phyloP scores from a whole-genome alignment of 2,113 vertebrate species.

The Fulmarus glacialis region DNA sequence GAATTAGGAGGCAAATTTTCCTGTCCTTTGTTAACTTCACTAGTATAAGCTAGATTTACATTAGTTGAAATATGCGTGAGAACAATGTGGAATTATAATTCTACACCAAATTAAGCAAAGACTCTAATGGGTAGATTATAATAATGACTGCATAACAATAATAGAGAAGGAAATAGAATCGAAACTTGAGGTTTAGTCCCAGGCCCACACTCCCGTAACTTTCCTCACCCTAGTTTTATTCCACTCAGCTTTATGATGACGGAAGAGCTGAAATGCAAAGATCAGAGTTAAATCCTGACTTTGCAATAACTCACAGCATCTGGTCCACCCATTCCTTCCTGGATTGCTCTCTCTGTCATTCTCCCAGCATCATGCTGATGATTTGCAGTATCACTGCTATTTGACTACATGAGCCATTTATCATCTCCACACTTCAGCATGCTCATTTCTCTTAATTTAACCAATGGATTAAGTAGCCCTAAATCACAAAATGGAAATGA shows the following conservation, averaged over 20 bases:
- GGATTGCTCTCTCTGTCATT: background rate
- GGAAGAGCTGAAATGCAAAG: background rate
- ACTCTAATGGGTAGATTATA: background rate
- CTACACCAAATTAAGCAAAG: background rate
- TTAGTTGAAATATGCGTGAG: background rate
- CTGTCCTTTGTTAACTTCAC: background rate
- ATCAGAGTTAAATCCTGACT: background rate
- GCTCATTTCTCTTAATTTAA: background rate
- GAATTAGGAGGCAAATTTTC: background rate
- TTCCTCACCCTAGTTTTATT: background rate
- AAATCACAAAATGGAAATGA: background rate
- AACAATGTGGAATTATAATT: background rate
- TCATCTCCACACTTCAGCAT: background rate
- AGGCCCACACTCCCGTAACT: background rate
- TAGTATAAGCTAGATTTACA: background rate
- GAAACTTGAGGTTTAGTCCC: background rate
- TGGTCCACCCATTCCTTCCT: background rate
- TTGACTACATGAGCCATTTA: background rate
- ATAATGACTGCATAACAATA: background rate
- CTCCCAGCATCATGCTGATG: background rate
- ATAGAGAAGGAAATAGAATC: background rate
- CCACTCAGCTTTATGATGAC: background rate
- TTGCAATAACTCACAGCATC: background rate
- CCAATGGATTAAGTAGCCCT: background rate
- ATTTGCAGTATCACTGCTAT: background rate